Base-by-base conservation (phyloP, 2,113 vertebrate genomes). In the Pao palembangensis region DNA sequence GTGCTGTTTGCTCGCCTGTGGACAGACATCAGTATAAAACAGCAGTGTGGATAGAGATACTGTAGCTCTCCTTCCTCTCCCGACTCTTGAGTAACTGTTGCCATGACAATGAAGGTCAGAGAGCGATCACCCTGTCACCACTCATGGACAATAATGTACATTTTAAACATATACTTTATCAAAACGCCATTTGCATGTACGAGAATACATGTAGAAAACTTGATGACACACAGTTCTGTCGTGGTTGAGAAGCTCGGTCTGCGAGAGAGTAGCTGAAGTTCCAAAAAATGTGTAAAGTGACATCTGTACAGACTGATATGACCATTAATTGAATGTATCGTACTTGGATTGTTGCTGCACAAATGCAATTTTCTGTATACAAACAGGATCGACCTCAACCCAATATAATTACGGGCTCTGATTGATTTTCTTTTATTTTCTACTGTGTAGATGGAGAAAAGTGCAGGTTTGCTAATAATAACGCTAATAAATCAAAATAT, bases 321-420 rank as follows among this genome's bases (percentile, higher is more conserved):
- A 77, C 53, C 51, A 73, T 67, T 64, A 84, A 69, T 55, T 85
- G 87, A 87, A 89, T 87, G 87, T 89, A 86, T 73, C 60, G 64
- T 73, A 72, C 69, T 71, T 54, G 62, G 77, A 85, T 81, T 81
- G 76, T 85, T 76, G 65, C 63, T 61, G 71, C 73, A 73, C 66
- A 75, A 78, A 72, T 75, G 64, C 68, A 68, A 46, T 68, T 70
- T 28, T 31, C 43, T 69, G 56, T 73, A 50, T 66, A 61, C 63
- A 60, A 74, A 31, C 34, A 59, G 63, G 72, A 64, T 70, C 62
- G 55, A 67, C 67, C 55, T 59, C 41, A 47, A 49, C 54, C 23
- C 55, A 59, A 65, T 64, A 65, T 47, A 18, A 59, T 51, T 58
- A 51, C 67, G 72, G 61, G 70, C 70, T 80, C 25, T 12, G 3